A percentile compares a stretch with the other conserved stretches of the same genome.
Conservation (phyloP, 2,797 vertebrate species). For the Cygnus olor region DNA sequence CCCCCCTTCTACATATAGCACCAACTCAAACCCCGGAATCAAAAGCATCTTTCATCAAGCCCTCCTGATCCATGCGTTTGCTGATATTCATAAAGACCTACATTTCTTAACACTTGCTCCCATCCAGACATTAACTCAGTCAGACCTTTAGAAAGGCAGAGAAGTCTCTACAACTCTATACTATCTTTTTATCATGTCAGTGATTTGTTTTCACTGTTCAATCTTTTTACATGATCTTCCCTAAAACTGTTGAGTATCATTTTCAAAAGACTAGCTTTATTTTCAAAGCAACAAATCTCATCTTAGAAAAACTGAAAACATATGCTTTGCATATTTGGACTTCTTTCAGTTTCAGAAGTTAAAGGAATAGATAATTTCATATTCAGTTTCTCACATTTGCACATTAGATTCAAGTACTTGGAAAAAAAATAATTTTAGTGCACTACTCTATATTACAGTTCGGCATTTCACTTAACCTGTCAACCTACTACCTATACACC, state of each 20-base stretch:
- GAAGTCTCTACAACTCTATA: background rate
- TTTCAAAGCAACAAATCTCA: background rate
- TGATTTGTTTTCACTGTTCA: background rate
- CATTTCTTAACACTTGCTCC: background rate
- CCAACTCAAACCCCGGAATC: background rate
- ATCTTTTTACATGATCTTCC: background rate
- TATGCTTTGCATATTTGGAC: background rate
- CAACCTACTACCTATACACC: background rate
- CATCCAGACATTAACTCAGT: background rate
- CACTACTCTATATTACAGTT: background rate
- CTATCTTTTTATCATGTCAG: background rate
- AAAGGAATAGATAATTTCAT: background rate
- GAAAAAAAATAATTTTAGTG: background rate
- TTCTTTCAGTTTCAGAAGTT: background rate
- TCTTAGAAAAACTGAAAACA: background rate
- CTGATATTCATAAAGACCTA: background rate
- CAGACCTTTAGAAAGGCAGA: background rate
- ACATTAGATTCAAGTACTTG: background rate
- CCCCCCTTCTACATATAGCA: background rate
- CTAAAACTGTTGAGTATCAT: background rate
- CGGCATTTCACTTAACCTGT: background rate
- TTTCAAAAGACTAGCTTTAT: background rate
- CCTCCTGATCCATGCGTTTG: background rate
- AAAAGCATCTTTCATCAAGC: background rate
- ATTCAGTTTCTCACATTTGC: background rate